Evolutionary conservation across 2,888 invertebrate species (phyloP), one percentile per base, ranked within the genome.

Genomic region (Amblyteles armatorius): DNA sequence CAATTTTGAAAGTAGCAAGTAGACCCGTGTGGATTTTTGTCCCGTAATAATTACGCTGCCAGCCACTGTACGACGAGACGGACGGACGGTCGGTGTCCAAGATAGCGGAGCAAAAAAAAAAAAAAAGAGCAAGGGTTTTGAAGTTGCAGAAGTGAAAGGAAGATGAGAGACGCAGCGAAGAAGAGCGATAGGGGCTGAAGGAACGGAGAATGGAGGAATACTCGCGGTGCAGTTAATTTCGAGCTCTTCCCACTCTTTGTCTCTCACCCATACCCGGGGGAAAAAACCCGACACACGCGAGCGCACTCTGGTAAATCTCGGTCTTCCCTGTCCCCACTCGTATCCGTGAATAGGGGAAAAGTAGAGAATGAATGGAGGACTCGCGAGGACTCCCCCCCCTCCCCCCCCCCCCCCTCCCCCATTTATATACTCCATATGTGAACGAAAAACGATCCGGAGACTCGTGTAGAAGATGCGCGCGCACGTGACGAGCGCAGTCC

Each of bases 41-140:
- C 57, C 57, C 11, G 26, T 91, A 91, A 90, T 91, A 92, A 93
- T 92, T 91, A 91, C 89, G 89, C 90, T 91, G 91, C 91, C 90
- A 91, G 90, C 91, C 89, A 90, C 91, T 91, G 89, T 91, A 90
- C 89, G 88, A 86, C 89, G 87, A 87, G 86, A 87, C 87, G 83
- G 84, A 79, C 81, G 78, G 80, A 68, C 74, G 68, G 84, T 77
- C 87, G 87, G 71, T 79, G 77, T 48, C 33, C 33, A 68, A 36
- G 74, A 50, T 48, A 36, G 82, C 72, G 79, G 86, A 82, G 83
- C 84, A 84, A 86, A 83, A 84, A 86, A 84, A 86, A 83, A 84
- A 86, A 69, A 77, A 50, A 65, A 67, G 57, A 57, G 68, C 50
- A 19, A 48, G 3, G 13, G 13, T 44, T 44, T 44, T 13, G 44